Evolutionary conservation across 2,888 invertebrate genomes (phyloP), one percentile per base, ranked within the genome.

Genomic region (Gari tellinella): DNA sequence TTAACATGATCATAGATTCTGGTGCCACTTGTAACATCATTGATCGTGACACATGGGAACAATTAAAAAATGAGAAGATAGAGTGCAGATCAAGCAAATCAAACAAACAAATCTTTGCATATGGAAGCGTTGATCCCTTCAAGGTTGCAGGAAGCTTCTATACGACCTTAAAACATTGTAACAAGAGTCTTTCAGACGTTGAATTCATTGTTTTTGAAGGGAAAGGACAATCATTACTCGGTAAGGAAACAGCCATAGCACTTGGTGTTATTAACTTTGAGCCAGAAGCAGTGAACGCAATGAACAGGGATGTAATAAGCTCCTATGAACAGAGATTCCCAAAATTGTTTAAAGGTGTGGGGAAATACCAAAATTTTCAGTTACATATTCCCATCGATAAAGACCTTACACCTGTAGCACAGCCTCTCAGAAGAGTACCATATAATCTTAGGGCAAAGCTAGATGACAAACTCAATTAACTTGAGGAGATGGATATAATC

Each of bases 1-100:
- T 69, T n/a, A 19, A n/a, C 2, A 62, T 69, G 56, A 56, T 57
- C 14, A 56, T 69, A 21, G 62, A 62, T 21, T 62, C 62, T 0
- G 69, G 69, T 12, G 46, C 55, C 2, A 25, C 45, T 8, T 43
- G 52, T 23, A 66, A 66, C 38, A 45, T 58, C 12, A 37, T 66
- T 14, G 53, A 45, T 21, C 40, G n/a, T 2, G 23, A 45, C 10
- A 53, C 45, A 10, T 58, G 62, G 62, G 23, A 62, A 5, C 21
- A 23, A 17, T 8, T 62, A 14, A 62, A n/a, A n/a, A n/a, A 58
- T 26, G 41, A 26, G 46, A 38, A 41, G 46, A 41, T 51, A 46
- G n/a, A 21, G 3, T 26, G 37, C 53, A 53, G 25, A n/a, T 8
- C 19, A 19, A 23, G 21, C 21, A 49, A 19, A 23, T 19, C 19